Conservation (phyloP, 2,797 vertebrate species). For the Tamandua tetradactyla region DNA sequence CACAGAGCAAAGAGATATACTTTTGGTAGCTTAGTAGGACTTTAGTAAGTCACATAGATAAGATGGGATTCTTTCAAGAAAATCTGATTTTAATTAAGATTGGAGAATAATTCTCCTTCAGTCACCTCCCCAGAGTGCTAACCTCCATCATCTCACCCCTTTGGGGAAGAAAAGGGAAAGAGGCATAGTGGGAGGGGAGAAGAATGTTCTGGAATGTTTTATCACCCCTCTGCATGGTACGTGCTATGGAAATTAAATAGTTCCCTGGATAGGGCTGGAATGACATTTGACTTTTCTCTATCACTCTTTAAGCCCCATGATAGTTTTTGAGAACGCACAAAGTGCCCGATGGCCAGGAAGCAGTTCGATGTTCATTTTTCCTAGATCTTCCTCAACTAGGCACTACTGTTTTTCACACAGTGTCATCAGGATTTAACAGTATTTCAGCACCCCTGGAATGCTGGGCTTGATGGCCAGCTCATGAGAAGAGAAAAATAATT, state of each 20-base stretch:
- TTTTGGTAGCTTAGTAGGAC: not conserved
- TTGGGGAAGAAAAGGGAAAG: not conserved
- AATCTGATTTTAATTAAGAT: not conserved
- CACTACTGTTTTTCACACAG: not conserved
- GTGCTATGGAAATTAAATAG: not conserved
- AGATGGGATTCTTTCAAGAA: not conserved
- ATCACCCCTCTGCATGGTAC: not conserved
- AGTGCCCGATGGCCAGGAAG: not conserved
- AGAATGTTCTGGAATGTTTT: conserved; percentile 35
- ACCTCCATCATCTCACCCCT: not conserved
- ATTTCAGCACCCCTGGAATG: not conserved
- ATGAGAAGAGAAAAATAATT: accelerated
- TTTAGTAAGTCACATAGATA: not conserved
- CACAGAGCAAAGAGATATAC: not conserved
- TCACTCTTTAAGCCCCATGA: not conserved
- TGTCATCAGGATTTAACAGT: not conserved
- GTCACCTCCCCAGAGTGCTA: not conserved
- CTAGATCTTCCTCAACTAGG: too few relatives aligned
- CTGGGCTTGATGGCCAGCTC: not conserved
- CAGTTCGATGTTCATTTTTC: not conserved
- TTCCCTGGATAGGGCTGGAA: not conserved
- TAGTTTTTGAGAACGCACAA: not conserved
- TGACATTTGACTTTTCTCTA: not conserved
- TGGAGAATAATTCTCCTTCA: not conserved
- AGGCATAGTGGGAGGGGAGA: not conserved